Conservation (phyloP, 2,113 vertebrate genomes). For the Triplophysa siluroides region DNA sequence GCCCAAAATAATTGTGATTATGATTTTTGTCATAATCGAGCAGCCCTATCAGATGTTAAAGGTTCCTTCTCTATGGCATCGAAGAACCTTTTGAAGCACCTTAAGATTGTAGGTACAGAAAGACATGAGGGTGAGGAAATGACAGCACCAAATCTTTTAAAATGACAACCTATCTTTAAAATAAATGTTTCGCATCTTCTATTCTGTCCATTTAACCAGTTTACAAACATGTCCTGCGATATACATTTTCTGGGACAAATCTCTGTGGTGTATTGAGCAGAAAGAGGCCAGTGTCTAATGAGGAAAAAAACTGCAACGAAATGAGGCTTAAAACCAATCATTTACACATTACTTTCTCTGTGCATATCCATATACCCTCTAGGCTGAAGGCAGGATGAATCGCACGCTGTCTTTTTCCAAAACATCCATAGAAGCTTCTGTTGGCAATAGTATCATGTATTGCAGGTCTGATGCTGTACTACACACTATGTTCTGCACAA, state of each 20-base stretch:
- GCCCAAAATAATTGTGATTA: too few species aligned
- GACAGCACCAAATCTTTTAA: too few species aligned
- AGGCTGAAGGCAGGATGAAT: not conserved
- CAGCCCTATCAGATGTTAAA: too few species aligned
- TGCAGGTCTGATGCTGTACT: not conserved
- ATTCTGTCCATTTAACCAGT: not conserved
- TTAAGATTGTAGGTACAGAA: too few species aligned
- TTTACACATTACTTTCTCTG: not conserved
- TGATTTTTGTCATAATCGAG: too few species aligned
- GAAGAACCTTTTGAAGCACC: too few species aligned
- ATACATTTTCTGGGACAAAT: constrained; percentile 22
- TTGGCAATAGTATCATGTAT: not conserved
- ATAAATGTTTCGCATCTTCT: not conserved
- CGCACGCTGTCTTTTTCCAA: not conserved
- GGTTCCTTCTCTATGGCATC: too few species aligned
- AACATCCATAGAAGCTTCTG: not conserved
- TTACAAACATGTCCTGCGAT: constrained; percentile 7
- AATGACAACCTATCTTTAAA: too few species aligned
- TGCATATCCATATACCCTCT: not conserved
- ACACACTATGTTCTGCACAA: too few species aligned
- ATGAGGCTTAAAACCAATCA: not conserved
- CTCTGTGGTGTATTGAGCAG: not conserved
- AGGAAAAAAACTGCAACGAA: constrained; percentile 18
- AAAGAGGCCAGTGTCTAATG: constrained; percentile 24
- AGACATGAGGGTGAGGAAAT: too few species aligned